These are phyloP conservation scores for Poeciliopsis gracilis DNA, from an alignment of 2,797 vertebrate species.

Conservation along the genomic window DNA sequence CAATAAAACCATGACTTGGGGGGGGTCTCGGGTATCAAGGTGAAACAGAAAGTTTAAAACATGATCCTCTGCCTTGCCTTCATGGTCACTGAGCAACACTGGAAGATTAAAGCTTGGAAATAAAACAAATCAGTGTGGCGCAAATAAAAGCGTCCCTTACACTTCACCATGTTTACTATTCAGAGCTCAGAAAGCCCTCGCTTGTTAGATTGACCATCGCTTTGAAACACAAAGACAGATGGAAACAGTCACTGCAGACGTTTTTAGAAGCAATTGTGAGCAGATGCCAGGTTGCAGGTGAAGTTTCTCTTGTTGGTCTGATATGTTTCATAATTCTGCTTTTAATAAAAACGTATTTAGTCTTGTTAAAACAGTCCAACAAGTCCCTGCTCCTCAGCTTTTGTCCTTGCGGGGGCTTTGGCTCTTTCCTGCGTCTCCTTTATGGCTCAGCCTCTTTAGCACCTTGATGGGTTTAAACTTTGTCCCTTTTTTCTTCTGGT, in stretches of 20 bases:
- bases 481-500: constrained; percentile 88
- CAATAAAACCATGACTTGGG: constrained; percentile 12
- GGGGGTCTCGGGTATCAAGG: background rate
- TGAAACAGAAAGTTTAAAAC: background rate
- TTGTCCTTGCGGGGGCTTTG: constrained; percentile 77
- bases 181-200: constrained; percentile 42
- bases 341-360: background rate
- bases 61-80: constrained; percentile 9
- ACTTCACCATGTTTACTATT: background rate
- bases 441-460: constrained; percentile 91
- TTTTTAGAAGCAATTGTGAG: constrained; percentile 22
- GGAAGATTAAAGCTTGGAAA: constrained; percentile 10
- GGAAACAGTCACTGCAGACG: constrained; percentile 20
- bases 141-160: constrained; percentile 10
- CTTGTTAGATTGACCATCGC: constrained; percentile 3
- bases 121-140: constrained; percentile 28
- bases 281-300: constrained; percentile 11
- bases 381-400: constrained; percentile 61
- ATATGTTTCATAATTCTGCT: background rate
- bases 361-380: constrained; percentile 30
- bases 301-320: constrained; percentile 19
- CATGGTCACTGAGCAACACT: background rate
- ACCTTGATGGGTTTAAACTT: constrained; percentile 98
- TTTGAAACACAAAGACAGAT: constrained; percentile 44
- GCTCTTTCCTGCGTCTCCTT: constrained; percentile 85